phyloP scores from a whole-genome alignment of 2,797 vertebrate genomes.

The Trematomus bernacchii region DNA sequence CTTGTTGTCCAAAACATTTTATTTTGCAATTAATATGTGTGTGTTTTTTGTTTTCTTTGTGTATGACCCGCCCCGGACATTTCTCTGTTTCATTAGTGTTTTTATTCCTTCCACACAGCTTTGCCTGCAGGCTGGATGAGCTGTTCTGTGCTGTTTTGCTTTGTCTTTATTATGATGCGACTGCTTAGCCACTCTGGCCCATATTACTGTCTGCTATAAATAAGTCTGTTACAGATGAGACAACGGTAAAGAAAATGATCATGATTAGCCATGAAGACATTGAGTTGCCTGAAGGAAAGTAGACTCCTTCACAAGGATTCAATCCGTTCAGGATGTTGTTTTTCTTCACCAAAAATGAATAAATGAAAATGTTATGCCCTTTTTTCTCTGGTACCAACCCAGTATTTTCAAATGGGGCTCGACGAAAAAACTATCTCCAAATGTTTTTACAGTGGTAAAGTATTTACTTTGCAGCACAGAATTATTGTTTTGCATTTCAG shows the following conservation, averaged over 20 bases:
- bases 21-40: neutral
- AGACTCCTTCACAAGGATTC: neutral
- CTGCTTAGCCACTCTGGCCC: neutral
- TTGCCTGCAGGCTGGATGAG: slow-evolving; percentile 4
- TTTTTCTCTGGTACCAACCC: too few species aligned
- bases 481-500: neutral
- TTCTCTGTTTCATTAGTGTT: neutral
- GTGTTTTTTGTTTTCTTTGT: neutral
- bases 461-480: neutral
- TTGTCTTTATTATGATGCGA: neutral
- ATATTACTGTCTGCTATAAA: slow-evolving; percentile 7
- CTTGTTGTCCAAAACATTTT: neutral
- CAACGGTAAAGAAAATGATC: neutral
- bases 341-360: neutral
- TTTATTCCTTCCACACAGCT: neutral
- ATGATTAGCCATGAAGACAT: neutral
- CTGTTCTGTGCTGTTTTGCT: neutral
- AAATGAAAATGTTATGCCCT: too few species aligned
- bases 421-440: too few species aligned
- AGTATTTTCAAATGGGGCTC: too few species aligned
- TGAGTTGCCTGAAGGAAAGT: neutral
- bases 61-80: neutral
- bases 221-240: slow-evolving; percentile 3
- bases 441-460: too few species aligned
- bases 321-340: neutral